Evolutionary conservation across 2,888 invertebrate species (phyloP).

Genomic region (Sericinus montela): DNA sequence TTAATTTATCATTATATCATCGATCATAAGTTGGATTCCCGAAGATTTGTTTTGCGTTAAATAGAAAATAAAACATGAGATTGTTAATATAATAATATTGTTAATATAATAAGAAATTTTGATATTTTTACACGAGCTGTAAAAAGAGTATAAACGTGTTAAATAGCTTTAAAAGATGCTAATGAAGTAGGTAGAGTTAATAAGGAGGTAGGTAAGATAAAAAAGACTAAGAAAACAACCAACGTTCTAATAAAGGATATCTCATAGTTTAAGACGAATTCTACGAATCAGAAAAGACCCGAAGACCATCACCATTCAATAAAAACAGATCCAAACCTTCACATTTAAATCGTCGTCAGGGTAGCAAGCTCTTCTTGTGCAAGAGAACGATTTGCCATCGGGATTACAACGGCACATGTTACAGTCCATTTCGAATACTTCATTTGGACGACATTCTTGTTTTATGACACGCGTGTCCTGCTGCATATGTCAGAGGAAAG

Average conservation of each 20-base stretch:
- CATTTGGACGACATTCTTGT: constrained; percentile 67
- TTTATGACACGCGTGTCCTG: constrained; percentile 48
- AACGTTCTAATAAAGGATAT: too few relatives aligned
- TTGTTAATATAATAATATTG: too few relatives aligned
- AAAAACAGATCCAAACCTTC: constrained; percentile 35
- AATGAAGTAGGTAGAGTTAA: too few relatives aligned
- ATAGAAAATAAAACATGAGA: too few relatives aligned
- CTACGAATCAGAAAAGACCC: not conserved
- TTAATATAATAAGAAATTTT: too few relatives aligned
- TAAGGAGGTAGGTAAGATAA: too few relatives aligned
- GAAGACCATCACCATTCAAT: not conserved
- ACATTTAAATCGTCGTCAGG: constrained; percentile 37
- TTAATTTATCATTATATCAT: not conserved
- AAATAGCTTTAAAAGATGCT: too few relatives aligned
- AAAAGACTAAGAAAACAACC: too few relatives aligned
- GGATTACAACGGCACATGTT: constrained; percentile 79
- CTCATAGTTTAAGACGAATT: not conserved
- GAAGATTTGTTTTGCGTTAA: too few relatives aligned
- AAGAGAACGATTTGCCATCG: constrained; percentile 75
- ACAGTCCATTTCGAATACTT: constrained; percentile 76
- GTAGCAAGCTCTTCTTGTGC: constrained; percentile 68
- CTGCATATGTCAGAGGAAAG: not conserved
- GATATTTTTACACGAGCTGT: too few relatives aligned
- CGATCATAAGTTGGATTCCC: too few relatives aligned
- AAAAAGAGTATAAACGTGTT: too few relatives aligned